Conservation (phyloP, 2,113 vertebrate genomes). For the Paramormyrops kingsleyae region DNA sequence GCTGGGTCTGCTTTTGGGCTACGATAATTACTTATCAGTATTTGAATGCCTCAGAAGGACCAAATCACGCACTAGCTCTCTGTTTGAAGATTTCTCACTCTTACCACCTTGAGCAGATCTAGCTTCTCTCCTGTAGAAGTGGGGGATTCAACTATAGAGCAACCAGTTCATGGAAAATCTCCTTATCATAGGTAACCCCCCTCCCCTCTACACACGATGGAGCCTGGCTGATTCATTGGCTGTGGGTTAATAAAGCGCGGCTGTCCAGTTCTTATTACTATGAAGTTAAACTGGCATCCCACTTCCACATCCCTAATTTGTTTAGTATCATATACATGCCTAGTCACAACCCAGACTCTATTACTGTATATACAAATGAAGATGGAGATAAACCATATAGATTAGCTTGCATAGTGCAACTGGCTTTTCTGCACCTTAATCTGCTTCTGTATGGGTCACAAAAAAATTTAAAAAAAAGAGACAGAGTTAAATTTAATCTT, state of each 20-base stretch:
- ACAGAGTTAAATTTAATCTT: constrained; percentile 38
- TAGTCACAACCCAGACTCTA: constrained; percentile 51
- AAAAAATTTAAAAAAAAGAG: constrained; percentile 40
- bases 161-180: constrained; percentile 57
- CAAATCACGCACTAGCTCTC: constrained; percentile 43
- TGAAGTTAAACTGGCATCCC: neutral
- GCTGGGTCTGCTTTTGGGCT: constrained; percentile 54
- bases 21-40: constrained; percentile 59
- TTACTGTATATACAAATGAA: constrained; percentile 47
- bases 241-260: neutral
- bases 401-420: constrained; percentile 48
- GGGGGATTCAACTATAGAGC: constrained; percentile 48
- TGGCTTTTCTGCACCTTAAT: constrained; percentile 45
- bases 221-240: neutral
- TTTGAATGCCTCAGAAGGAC: constrained; percentile 48
- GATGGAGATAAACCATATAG: constrained; percentile 55
- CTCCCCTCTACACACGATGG: neutral
- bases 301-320: neutral
- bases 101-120: constrained; percentile 39
- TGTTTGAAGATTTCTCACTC: constrained; percentile 36
- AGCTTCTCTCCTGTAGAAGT: constrained; percentile 52
- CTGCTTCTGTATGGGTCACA: constrained; percentile 48
- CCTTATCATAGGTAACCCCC: constrained; percentile 36
- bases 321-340: constrained; percentile 18
- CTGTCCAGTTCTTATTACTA: neutral